Evolutionary conservation across 2,797 vertebrate species (phyloP), one percentile per base, ranked within the genome.

Genomic region (Luscinia luscinia): DNA sequence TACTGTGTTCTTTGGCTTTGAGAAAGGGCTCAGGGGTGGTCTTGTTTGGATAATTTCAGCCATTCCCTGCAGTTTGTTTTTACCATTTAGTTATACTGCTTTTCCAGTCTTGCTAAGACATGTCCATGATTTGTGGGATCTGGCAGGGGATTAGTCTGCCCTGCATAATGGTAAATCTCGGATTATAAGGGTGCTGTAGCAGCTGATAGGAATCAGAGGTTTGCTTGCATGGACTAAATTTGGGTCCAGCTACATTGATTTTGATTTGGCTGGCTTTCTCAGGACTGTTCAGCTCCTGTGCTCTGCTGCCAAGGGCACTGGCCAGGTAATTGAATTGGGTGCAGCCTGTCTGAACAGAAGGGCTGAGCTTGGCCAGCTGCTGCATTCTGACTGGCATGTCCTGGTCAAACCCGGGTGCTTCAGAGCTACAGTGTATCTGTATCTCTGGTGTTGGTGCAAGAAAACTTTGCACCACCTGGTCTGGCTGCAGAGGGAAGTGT

Each of bases 1-100:
- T 87, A 7, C 17, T 32, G 21, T 61, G 16, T 77, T 87, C 11
- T 62, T 27, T 90, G 75, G 19, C 49, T 95, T 61, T 82, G 59
- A 62, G 57, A 40, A 74, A 28, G 48, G 95, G 64, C 57, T 92
- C 57, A 67, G 75, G 43, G 63, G 23, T 90, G 78, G 41, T 64
- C 45, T 54, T 68, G 19, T 74, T 84, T 51, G 41, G n/a, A 36
- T 77, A 68, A 54, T 74, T 93, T 81, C 23, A 87, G 38, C 54
- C 24, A 18, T 69, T 90, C 40, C 14, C 18, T 18, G 9, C 49
- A 34, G n/a, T 84, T 66, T 66, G 12, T 49, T 92, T 66, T 62
- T 75, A 17, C 40, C 24, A 32, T 34, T 41, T 54, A 68, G 27
- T 94, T 63, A 8, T 0, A 8, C 16, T 77, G 52, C 48, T 74